Evolutionary conservation across 2,797 vertebrate species (phyloP), one percentile per base, ranked within the genome.

Genomic region (Rhabdomys pumilio): DNA sequence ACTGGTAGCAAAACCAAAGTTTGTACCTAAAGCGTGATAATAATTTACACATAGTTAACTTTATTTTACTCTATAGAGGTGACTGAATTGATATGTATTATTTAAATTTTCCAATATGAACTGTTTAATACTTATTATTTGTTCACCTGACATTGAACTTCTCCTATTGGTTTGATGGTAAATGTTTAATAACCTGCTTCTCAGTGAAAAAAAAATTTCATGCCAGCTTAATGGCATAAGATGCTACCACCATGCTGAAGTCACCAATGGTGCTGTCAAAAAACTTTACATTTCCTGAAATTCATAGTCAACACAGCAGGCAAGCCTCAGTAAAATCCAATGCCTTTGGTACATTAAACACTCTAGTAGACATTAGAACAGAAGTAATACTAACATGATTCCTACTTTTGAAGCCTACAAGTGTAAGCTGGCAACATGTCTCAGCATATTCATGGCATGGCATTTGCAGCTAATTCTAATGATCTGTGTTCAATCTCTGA

Each of bases 141-240:
- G 15, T 41, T 89, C 53, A 80, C 38, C 89, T 34, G 84, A 34
- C 31, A 82, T 47, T 81, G 14, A 72, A 69, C 73, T 7, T 3
- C 55, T 82, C 86, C 50, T 89, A 38, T 7, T 80, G 11, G 19
- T 14, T 41, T 72, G 9, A 24, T 41, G 76, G 17, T 20, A 92
- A 85, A 77, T 55, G 31, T 61, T 89, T 80, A 96, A 73, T 80
- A 88, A 81, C 13, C 6, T 75, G 10, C 22, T 91, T 12, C 87
- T 15, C 65, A 7, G 5, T 1, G 10, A 50, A 50, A 50, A 50
- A 17, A 86, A 82, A 75, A 13, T 83, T 82, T 55, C 26, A 47
- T 85, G 24, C 1, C 34, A 81, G 31, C 38, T 91, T 84, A 11
- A 22, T 34, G 3, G 0, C 38, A n/a, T 19, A 65, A 50, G 90